Base-by-base conservation (phyloP, 2,888 invertebrate species). In the Plemyria rubiginata region DNA sequence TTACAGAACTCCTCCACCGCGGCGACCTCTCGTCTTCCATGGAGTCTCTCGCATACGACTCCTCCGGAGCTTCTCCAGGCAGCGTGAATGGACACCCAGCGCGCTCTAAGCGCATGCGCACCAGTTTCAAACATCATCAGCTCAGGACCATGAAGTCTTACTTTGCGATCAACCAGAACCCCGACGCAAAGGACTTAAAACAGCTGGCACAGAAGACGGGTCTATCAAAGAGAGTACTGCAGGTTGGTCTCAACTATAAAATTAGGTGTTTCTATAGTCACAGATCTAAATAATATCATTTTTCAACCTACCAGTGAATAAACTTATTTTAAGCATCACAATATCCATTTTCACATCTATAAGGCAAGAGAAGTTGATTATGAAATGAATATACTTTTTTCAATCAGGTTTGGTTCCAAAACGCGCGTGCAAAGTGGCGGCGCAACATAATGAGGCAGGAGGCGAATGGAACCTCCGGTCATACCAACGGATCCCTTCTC, bases 71-170 rank as follows among this genome's bases (percentile, higher is more conserved):
- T 0, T 96, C 96, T 0, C 96, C 96, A 0, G 95, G 95, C 1
- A 95, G 95, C 62, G 94, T 95, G 13, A 85, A 89, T 0, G 88
- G 92, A 41, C 93, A 92, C 90, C 83, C 93, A 72, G 87, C 96
- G 93, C 86, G 98, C 65, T 97, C 98, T 63, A 99, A 99, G 88
- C 95, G 99, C 62, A 99, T 99, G 98, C 94, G 99, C 61, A 99
- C 99, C 54, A 99, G 99, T 73, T 99, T 99, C 94, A 99, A 99
- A 86, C 99, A 99, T 87, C 99, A 99, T 86, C 99, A 99, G 87
- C 94, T 99, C 67, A 94, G 99, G 66, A 99, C 99, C 56, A 99
- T 99, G 99, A 99, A 99, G 91, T 98, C 98, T 48, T 99, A 99
- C 88, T 99, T 99, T 87, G 97, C 98, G 54, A 97, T 99, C 82